Evolutionary conservation across 2,113 vertebrate genomes (phyloP).

Genomic region (Phalacrocorax aristotelis): DNA sequence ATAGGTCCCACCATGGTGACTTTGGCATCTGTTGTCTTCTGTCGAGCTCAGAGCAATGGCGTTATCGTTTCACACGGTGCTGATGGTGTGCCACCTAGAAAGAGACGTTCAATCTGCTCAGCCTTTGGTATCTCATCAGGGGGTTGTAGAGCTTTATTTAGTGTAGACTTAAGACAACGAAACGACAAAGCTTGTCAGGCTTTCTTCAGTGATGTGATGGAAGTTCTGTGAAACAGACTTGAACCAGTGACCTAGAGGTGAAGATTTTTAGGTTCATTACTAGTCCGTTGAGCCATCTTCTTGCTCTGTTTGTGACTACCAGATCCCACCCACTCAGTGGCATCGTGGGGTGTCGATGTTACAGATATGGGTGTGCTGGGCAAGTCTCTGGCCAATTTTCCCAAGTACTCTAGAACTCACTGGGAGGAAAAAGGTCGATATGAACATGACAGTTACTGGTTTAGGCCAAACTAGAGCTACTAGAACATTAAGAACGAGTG

Average conservation of each 20-base stretch:
- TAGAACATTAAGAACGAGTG: slow-evolving; percentile 1
- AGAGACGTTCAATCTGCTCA: background rate
- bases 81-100: background rate
- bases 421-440: background rate
- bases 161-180: background rate
- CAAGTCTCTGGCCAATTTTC: background rate
- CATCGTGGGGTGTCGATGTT: background rate
- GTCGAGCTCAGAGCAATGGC: background rate
- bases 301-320: background rate
- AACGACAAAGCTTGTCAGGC: background rate
- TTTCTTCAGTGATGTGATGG: background rate
- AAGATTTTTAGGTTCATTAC: background rate
- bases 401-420: background rate
- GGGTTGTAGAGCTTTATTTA: background rate
- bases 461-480: background rate
- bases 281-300: background rate
- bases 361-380: background rate
- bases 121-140: background rate
- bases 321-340: background rate
- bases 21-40: background rate
- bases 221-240: background rate
- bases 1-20: background rate
- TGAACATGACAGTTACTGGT: background rate
- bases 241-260: slow-evolving; percentile 65
- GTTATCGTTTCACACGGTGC: background rate